Evolutionary conservation across 2,888 invertebrate species (phyloP).

Genomic region (Ceratothoa steindachneri): DNA sequence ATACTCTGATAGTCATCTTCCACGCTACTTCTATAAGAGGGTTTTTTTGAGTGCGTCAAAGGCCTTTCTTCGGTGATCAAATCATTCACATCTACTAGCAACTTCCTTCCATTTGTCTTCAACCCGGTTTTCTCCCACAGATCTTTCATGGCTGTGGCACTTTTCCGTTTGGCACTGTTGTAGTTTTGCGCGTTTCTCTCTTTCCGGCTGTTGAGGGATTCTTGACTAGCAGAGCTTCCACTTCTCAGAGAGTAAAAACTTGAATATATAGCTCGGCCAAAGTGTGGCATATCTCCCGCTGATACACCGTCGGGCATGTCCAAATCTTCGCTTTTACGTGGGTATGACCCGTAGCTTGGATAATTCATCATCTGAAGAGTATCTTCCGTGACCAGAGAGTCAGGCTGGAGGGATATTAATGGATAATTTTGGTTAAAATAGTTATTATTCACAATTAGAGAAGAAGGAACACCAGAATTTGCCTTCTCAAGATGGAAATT

Average conservation of each 20-base stretch:
- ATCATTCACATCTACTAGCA: constrained; percentile 26
- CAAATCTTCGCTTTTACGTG: neutral
- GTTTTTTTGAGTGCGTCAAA: neutral
- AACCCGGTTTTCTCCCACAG: constrained; percentile 39
- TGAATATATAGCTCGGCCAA: constrained; percentile 20
- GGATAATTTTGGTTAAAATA: constrained; percentile 6
- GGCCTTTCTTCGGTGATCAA: neutral
- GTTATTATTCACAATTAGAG: neutral
- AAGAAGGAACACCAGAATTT: neutral
- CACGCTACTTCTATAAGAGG: neutral
- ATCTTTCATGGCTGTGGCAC: constrained; percentile 21
- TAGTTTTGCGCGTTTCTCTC: neutral
- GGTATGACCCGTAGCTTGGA: neutral
- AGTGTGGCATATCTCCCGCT: constrained; percentile 16
- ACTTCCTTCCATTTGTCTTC: constrained; percentile 42
- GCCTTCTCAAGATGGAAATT: neutral
- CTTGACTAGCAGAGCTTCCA: constrained; percentile 11
- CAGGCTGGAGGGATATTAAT: constrained; percentile 19
- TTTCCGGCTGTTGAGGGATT: neutral
- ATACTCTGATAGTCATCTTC: neutral
- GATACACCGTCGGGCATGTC: neutral
- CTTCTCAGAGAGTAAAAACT: constrained; percentile 22
- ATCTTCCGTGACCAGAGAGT: constrained; percentile 25
- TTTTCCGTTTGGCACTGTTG: constrained; percentile 18
- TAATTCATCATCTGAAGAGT: constrained; percentile 23